Conservation (phyloP, 2,113 vertebrate genomes). For the Leucosticte australis region DNA sequence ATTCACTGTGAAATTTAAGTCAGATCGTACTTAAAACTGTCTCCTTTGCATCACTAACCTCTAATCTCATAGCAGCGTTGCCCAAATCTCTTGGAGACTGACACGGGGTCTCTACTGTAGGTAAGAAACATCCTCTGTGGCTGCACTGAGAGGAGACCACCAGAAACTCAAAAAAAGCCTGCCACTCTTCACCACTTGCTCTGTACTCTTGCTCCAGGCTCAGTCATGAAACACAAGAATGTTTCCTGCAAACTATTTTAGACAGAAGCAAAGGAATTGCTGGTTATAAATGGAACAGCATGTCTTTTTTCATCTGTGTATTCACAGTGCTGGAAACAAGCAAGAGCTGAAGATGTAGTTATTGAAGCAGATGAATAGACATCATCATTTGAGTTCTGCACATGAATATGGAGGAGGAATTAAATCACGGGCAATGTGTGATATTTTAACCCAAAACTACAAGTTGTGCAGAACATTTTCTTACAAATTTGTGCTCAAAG, state of each 20-base stretch:
- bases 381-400: background rate
- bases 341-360: background rate
- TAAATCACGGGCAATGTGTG: background rate
- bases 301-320: background rate
- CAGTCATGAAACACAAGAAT: background rate
- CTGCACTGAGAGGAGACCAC: background rate
- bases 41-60: background rate
- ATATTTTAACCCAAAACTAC: slow-evolving; percentile 2
- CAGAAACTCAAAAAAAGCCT: background rate
- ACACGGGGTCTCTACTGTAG: background rate
- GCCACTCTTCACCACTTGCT: background rate
- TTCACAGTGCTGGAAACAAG: background rate
- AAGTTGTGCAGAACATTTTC: background rate
- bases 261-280: background rate
- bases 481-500: background rate
- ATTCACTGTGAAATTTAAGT: background rate
- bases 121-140: background rate
- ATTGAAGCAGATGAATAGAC: slow-evolving; percentile 9
- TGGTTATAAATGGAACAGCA: slow-evolving; percentile 8
- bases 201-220: background rate
- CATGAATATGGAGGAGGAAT: slow-evolving; percentile 40
- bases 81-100: background rate
- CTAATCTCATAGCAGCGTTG: background rate
- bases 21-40: background rate
- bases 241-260: background rate